These are phyloP conservation scores for Drosophila mauritiana DNA, from an alignment of 1,140 invertebrate species.

Conservation along the genomic window DNA sequence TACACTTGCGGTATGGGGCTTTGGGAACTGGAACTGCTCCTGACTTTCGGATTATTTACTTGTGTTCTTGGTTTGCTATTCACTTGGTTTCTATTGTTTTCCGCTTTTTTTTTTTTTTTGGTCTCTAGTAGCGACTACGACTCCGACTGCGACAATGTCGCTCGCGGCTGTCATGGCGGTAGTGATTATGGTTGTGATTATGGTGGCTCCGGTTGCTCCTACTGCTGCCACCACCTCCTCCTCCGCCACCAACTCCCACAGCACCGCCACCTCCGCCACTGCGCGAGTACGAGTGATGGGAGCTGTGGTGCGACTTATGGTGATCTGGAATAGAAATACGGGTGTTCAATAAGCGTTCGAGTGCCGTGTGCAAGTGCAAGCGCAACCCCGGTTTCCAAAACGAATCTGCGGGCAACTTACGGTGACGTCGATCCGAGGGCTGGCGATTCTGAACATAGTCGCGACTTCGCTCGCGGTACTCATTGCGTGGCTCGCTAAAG, in stretches of 20 bases:
- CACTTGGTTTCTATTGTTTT: slow-evolving; percentile 18
- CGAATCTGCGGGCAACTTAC: slow-evolving; percentile 54
- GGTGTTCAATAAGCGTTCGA: not conserved
- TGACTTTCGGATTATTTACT: slow-evolving; percentile 19
- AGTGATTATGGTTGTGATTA: slow-evolving; percentile 68
- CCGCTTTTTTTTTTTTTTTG: slow-evolving; percentile 44
- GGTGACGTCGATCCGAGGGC: slow-evolving; percentile 72
- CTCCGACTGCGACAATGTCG: slow-evolving; percentile 73
- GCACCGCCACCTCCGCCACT: slow-evolving; percentile 45
- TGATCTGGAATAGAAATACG: slow-evolving; percentile 54
- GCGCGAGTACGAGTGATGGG: slow-evolving; percentile 75
- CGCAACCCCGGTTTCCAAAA: not conserved
- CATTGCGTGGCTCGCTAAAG: slow-evolving; percentile 67
- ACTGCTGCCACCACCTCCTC: slow-evolving; percentile 35
- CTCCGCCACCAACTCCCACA: slow-evolving; percentile 21
- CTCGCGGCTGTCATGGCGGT: slow-evolving; percentile 71
- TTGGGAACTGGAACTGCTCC: slow-evolving; percentile 8
- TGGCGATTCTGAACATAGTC: slow-evolving; percentile 71
- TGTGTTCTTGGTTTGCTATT: slow-evolving; percentile 1
- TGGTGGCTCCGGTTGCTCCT: slow-evolving; percentile 44
- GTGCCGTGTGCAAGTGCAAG: slow-evolving; percentile 16
- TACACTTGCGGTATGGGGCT: not conserved
- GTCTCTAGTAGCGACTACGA: slow-evolving; percentile 76
- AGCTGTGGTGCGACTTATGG: slow-evolving; percentile 75
- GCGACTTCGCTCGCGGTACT: slow-evolving; percentile 72